Evolutionary conservation across 2,113 vertebrate genomes (phyloP), one percentile per base, ranked within the genome.

Genomic region (Pteropus alecto): DNA sequence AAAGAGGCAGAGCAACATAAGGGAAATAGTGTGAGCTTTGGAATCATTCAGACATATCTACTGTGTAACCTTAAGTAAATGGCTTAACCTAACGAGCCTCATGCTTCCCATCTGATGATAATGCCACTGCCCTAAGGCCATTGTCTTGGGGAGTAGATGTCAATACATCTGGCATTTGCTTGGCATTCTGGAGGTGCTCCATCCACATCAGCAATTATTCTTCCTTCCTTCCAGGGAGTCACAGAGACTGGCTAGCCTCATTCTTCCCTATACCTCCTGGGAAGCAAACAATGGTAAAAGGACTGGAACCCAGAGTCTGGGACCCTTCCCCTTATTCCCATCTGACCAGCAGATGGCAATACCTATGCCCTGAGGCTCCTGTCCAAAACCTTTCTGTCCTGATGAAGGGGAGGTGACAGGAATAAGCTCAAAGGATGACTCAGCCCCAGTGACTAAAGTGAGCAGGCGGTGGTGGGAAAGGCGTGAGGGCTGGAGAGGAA

Each of bases 351-450:
- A 98, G 97, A 98, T 98, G 96, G 97, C 93, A 98, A 96, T 97
- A 97, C 96, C 93, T 96, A 94, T 96, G 96, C 95, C 96, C 96
- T 94, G 97, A 97, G 93, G 73, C 78, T 97, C 83, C 90, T 97
- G 96, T 96, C 97, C 97, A 98, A 98, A 98, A 91, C 95, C 98
- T 98, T 97, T 98, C 97, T 78, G 79, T 97, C 93, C 93, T 95
- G 85, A 96, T 96, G 94, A 96, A 97, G 96, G 96, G 78, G 93
- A 97, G 96, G 96, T 96, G 93, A 97, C 96, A 98, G 94, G 97
- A 98, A 98, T 98, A 98, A 95, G 90, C 96, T 97, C 94, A 95
- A 95, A 98, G 97, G 93, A 98, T 98, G 98, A 98, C 97, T 99
- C 98, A 98, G 98, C 96, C 96, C 81, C 97, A 96, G 95, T 98